Percentiles rank a stretch among this genome's conserved stretches.
These are phyloP conservation scores for Caenorhabditis becei DNA, from an alignment of 2,888 invertebrate species.

Conservation along the genomic window DNA sequence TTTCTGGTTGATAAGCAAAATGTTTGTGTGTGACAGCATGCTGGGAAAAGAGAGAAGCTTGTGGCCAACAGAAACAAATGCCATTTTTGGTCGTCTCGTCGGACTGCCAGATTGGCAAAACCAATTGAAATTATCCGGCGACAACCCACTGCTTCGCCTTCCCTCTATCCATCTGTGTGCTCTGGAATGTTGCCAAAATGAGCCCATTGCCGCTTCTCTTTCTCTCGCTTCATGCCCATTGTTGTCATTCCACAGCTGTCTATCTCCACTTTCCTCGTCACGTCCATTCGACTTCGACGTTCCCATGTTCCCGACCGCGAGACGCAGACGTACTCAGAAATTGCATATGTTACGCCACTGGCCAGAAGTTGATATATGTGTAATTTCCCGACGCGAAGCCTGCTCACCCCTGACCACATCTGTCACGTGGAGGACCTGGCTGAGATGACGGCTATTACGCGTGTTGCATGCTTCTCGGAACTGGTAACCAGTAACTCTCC, in stretches of 20 bases:
- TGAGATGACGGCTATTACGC: not conserved
- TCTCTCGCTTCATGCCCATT: conserved; percentile 9
- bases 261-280: conserved; percentile 10
- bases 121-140: conserved; percentile 58
- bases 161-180: not conserved
- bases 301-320: conserved; percentile 13
- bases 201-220: conserved; percentile 9
- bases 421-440: conserved; percentile 33
- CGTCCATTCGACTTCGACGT: not conserved
- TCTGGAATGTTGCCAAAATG: conserved; percentile 42
- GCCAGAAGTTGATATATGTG: conserved; percentile 49
- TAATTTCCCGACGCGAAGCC: conserved; percentile 29
- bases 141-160: conserved; percentile 10
- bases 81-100: conserved; percentile 47
- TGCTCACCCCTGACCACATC: conserved; percentile 10
- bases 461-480: conserved; percentile 1
- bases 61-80: conserved; percentile 24
- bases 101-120: conserved; percentile 35
- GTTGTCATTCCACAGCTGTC: conserved; percentile 22
- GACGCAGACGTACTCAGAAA: conserved; percentile 40
- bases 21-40: conserved; percentile 22
- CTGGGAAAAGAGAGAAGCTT: not conserved
- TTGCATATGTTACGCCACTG: conserved; percentile 45
- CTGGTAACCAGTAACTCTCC: conserved; percentile 3
- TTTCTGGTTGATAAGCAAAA: conserved; percentile 33